A percentile compares a stretch with the other conserved stretches of the same genome.
Conservation (phyloP, 1,140 invertebrate species). For the Trichonephila inaurata region DNA sequence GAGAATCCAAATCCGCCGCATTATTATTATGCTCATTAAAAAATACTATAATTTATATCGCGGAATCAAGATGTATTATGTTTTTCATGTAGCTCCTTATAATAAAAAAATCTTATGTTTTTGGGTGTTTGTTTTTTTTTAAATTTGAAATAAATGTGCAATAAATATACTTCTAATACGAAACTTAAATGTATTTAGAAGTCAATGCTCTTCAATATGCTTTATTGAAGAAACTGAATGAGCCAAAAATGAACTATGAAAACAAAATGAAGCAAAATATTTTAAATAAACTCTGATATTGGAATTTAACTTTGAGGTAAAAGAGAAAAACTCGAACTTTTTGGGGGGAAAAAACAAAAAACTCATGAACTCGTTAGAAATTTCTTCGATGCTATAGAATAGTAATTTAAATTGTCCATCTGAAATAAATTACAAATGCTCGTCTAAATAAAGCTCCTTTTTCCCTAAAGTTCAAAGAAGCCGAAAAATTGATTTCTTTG, state of each 20-base stretch:
- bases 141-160: neutral
- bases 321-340: neutral
- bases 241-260: neutral
- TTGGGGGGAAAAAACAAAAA: too few species aligned
- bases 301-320: neutral
- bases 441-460: neutral
- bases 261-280: neutral
- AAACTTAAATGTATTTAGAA: neutral
- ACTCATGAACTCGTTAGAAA: too few species aligned
- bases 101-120: neutral
- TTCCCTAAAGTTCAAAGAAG: neutral
- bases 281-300: neutral
- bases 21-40: too few species aligned
- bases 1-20: too few species aligned
- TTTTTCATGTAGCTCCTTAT: too few species aligned
- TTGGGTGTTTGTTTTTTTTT: too few species aligned
- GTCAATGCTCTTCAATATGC: neutral
- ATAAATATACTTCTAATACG: too few species aligned
- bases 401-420: too few species aligned
- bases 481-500: constrained; percentile 22
- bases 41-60: neutral
- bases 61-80: neutral
- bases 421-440: neutral
- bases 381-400: too few species aligned
- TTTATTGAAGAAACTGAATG: neutral